Evolutionary conservation across 2,113 vertebrate species (phyloP), one percentile per base, ranked within the genome.

Genomic region (Passer montanus): DNA sequence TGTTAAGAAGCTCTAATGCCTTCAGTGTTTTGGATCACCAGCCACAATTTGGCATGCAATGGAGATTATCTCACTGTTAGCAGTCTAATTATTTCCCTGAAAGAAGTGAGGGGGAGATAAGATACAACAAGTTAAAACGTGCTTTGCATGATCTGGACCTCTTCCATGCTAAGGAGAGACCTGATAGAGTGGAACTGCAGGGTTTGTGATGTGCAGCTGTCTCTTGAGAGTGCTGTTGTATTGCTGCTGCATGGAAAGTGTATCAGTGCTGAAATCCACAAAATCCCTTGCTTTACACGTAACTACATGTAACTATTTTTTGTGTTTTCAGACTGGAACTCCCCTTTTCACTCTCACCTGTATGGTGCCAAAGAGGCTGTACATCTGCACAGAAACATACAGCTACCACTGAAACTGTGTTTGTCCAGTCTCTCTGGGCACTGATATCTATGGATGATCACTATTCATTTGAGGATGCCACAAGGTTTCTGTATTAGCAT

Each of bases 281-380:
- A 27, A 5, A 17, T 59, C n/a, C 64, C 17, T 63, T 76, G 23
- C 35, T 28, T 60, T 56, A 35, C 23, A 43, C 16, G 26, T 37
- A 52, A 15, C 47, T 87, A 11, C 2, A 4, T 7, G 10, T 76
- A 53, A 46, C 43, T n/a, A 3, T 46, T 78, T 11, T 26, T 68
- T 56, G 13, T 0, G 0, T 58, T 81, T 87, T 52, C 1, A 1
- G 30, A 15, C 28, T 24, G 10, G 27, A 72, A 35, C 22, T 60
- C 26, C 14, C 2, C 3, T 66, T 86, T 88, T 80, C 46, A 14
- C 24, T 86, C 75, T 30, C 15, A 21, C 17, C 26, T 66, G 7
- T 46, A 2, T 33, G 35, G 15, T 59, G 18, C 55, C 44, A n/a
- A 39, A 75, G 39, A 50, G 75, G 73, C 33, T 47, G 26, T 17